Evolutionary conservation across 2,888 invertebrate species (phyloP).

Genomic region (Phasia obesa): DNA sequence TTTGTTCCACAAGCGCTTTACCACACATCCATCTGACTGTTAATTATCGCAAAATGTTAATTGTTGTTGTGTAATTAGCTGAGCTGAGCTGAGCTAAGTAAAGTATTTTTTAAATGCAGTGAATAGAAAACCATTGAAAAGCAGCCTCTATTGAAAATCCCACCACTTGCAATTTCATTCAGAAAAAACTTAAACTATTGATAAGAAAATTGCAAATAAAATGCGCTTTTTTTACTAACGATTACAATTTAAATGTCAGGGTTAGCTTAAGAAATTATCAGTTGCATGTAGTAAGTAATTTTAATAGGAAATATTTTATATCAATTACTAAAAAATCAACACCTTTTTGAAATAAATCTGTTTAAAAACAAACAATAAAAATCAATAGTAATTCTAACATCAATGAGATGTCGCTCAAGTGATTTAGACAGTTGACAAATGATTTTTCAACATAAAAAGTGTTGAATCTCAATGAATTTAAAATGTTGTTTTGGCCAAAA

Average conservation of each 20-base stretch:
- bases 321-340: conserved; percentile 6
- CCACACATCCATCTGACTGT: conserved; percentile 57
- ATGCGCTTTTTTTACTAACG: conserved; percentile 38
- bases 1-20: conserved; percentile 33
- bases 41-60: conserved; percentile 73
- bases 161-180: conserved; percentile 66
- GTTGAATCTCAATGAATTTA: conserved; percentile 65
- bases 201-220: conserved; percentile 60
- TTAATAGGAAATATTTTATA: conserved; percentile 19
- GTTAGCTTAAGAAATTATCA: conserved; percentile 47
- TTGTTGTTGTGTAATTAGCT: conserved; percentile 70
- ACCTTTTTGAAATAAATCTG: conserved; percentile 10
- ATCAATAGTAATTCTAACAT: conserved; percentile 38
- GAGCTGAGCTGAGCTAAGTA: conserved; percentile 54
- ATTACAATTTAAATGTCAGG: conserved; percentile 65
- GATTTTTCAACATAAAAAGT: conserved; percentile 58
- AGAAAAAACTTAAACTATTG: conserved; percentile 54
- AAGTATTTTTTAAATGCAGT: conserved; percentile 45
- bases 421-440: conserved; percentile 62
- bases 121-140: conserved; percentile 23
- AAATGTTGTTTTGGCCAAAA: conserved; percentile 63
- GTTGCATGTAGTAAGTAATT: background rate
- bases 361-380: conserved; percentile 6
- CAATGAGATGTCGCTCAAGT: conserved; percentile 55
- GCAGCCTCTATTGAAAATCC: conserved; percentile 26